A percentile compares a stretch with the other conserved stretches of the same genome.
Evolutionary conservation across 2,888 invertebrate species (phyloP).

Genomic region (Phengaris alcon): DNA sequence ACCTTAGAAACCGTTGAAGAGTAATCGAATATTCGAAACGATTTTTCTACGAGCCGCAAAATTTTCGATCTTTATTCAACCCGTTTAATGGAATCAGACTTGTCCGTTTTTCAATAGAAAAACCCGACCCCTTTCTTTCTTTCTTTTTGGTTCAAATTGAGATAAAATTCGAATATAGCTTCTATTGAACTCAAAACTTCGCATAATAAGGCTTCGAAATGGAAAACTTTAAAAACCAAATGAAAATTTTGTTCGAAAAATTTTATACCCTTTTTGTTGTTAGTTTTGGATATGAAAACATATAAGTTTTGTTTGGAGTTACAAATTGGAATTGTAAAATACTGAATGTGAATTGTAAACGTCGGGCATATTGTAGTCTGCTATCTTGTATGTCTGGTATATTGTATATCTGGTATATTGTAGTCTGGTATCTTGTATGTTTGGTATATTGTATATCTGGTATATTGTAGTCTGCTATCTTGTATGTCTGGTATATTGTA

Average conservation of each 20-base stretch:
- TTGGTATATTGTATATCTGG: too few species aligned
- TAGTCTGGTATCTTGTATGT: too few species aligned
- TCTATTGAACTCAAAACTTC: neutral
- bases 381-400: too few species aligned
- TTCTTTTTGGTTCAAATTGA: neutral
- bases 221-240: slow-evolving; percentile 19
- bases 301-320: neutral
- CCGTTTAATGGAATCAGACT: neutral
- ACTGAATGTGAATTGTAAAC: too few species aligned
- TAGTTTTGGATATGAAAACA: slow-evolving; percentile 10
- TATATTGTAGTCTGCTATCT: too few species aligned
- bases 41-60: neutral
- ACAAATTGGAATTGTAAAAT: neutral
- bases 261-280: slow-evolving; percentile 7
- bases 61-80: neutral
- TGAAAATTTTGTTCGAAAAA: slow-evolving; percentile 12
- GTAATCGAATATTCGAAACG: neutral
- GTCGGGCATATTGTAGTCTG: too few species aligned
- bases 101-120: slow-evolving; percentile 3
- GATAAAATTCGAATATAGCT: neutral
- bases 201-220: neutral
- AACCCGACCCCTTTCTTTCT: neutral
- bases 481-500: too few species aligned
- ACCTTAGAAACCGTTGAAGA: neutral
- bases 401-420: too few species aligned